Conservation (phyloP, 1,140 invertebrate species). For the Hetaerina americana region DNA sequence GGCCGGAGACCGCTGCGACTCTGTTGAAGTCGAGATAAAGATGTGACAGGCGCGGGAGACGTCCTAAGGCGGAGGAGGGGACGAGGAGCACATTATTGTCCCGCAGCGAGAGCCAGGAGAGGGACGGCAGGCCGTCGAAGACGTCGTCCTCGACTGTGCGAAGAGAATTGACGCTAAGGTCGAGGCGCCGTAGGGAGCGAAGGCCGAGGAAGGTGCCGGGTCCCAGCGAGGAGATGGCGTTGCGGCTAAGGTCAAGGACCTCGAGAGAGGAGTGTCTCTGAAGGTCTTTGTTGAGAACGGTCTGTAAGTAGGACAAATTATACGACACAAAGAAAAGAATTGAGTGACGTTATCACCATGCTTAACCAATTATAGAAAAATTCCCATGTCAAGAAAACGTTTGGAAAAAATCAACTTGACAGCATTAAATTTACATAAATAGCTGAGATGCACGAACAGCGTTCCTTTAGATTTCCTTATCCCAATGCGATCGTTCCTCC, state of each 20-base stretch:
- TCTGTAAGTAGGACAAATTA: constrained; percentile 33
- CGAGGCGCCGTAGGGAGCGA: constrained; percentile 51
- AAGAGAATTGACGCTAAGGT: constrained; percentile 72
- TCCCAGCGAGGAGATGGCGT: constrained; percentile 65
- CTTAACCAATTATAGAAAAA: no score
- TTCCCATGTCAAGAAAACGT: no score
- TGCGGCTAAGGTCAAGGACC: constrained; percentile 67
- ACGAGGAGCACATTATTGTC: constrained; percentile 80
- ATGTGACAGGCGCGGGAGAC: constrained; percentile 54
- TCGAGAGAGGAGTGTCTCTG: constrained; percentile 49
- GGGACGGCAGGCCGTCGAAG: constrained; percentile 60
- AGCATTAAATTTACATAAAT: not conserved
- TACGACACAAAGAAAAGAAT: no score
- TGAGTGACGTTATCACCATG: no score
- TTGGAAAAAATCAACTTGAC: not conserved
- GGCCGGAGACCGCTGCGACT: constrained; percentile 67
- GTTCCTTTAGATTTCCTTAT: no score
- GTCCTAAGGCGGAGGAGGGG: constrained; percentile 60
- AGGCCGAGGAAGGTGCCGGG: constrained; percentile 65
- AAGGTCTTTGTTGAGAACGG: constrained; percentile 52
- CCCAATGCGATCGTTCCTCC: no score
- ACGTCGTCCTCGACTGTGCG: constrained; percentile 76
- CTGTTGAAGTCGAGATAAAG: constrained; percentile 75
- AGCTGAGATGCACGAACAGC: no score
- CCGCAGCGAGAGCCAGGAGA: constrained; percentile 65